Conservation (phyloP, 2,888 invertebrate genomes). For the Alloscopus bannaensis region DNA sequence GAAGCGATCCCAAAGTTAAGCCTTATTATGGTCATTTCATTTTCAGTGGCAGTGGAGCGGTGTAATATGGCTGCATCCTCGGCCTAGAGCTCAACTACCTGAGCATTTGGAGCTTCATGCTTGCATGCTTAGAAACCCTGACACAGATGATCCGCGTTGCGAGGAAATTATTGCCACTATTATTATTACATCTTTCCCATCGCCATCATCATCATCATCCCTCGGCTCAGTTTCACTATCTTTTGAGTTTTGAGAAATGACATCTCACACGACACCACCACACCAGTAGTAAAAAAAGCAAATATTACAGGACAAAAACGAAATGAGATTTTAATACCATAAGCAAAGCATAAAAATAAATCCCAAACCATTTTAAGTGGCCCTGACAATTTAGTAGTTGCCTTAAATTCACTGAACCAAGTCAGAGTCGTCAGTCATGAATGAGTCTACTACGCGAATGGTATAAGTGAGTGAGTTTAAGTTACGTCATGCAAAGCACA, state of each 20-base stretch:
- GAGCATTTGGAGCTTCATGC: slow-evolving; percentile 66
- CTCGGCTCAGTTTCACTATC: slow-evolving; percentile 56
- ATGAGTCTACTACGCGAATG: background rate
- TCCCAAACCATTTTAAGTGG: slow-evolving; percentile 56
- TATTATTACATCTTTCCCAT: slow-evolving; percentile 53
- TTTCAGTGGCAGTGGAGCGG: slow-evolving; percentile 60
- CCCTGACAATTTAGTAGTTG: slow-evolving; percentile 65
- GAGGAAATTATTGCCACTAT: slow-evolving; percentile 58
- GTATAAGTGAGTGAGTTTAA: background rate
- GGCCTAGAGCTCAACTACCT: slow-evolving; percentile 60
- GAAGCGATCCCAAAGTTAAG: slow-evolving; percentile 22
- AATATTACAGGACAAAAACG: slow-evolving; percentile 56
- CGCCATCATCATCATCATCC: slow-evolving; percentile 41
- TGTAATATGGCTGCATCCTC: slow-evolving; percentile 44
- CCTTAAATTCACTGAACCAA: slow-evolving; percentile 63
- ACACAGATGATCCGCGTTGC: slow-evolving; percentile 65
- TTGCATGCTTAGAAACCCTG: slow-evolving; percentile 60
- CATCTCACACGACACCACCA: background rate
- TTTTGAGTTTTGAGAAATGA: slow-evolving; percentile 12
- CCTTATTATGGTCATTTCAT: slow-evolving; percentile 57
- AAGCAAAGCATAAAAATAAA: slow-evolving; percentile 63
- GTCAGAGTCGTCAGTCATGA: slow-evolving; percentile 31
- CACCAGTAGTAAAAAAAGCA: slow-evolving; percentile 44
- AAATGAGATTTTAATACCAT: slow-evolving; percentile 65
- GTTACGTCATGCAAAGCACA: background rate